phyloP scores from a whole-genome alignment of 2,888 invertebrate species.

The Dasysyrphus albostriatus region DNA sequence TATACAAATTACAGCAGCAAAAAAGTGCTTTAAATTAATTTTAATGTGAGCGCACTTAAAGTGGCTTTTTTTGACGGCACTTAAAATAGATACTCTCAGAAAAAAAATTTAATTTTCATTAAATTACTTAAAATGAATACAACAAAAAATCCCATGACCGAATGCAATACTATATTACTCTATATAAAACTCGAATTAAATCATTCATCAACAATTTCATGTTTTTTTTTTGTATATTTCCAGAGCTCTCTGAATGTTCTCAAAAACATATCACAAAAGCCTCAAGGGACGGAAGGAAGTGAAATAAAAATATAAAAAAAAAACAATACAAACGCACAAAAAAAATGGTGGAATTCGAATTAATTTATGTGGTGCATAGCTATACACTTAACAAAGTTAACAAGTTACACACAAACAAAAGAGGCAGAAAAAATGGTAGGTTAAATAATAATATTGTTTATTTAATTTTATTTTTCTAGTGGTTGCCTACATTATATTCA shows the following conservation, averaged over 20 bases:
- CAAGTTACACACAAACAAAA: conserved; percentile 40
- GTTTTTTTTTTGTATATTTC: conserved; percentile 44
- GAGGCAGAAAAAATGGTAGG: conserved; percentile 9
- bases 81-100: background rate
- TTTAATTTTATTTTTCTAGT: conserved; percentile 60
- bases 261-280: conserved; percentile 49
- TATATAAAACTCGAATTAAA: conserved; percentile 60
- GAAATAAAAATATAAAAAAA: conserved; percentile 11
- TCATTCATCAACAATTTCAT: conserved; percentile 57
- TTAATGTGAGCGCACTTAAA: conserved; percentile 40
- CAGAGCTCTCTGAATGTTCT: conserved; percentile 41
- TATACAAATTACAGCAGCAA: background rate
- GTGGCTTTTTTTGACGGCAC: conserved; percentile 20
- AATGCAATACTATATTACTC: conserved; percentile 51
- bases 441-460: conserved; percentile 68
- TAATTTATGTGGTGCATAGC: conserved; percentile 65
- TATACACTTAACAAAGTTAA: conserved; percentile 68
- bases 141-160: conserved; percentile 19
- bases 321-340: background rate
- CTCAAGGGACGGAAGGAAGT: conserved; percentile 46
- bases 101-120: conserved; percentile 48
- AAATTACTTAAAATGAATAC: conserved; percentile 41
- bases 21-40: conserved; percentile 37
- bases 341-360: conserved; percentile 52
- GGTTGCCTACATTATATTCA: conserved; percentile 21